Evolutionary conservation across 2,797 vertebrate genomes (phyloP).

Genomic region (Euphonia xanthogaster): DNA sequence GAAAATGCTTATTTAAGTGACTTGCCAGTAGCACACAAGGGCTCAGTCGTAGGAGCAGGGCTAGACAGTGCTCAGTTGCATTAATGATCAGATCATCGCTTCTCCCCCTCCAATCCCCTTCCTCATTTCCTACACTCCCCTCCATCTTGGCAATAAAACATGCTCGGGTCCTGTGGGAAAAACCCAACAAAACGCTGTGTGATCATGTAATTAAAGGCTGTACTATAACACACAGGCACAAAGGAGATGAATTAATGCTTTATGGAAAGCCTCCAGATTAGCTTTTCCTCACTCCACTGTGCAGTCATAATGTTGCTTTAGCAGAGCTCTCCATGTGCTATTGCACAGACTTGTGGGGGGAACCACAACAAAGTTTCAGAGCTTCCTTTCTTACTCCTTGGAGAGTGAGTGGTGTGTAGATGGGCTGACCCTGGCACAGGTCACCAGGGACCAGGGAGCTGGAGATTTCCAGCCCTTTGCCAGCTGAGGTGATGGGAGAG

Average conservation of each 20-base stretch:
- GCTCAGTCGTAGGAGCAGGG: neutral
- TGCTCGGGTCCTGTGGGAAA: slow-evolving; percentile 7
- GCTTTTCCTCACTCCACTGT: slow-evolving; percentile 1
- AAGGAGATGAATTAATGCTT: neutral
- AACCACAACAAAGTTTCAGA: neutral
- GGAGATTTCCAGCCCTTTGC: neutral
- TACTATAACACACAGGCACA: neutral
- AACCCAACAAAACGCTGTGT: neutral
- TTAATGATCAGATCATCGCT: slow-evolving; percentile 33
- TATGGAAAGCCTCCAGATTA: neutral
- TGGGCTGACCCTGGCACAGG: neutral
- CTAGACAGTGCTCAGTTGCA: neutral
- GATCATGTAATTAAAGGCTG: slow-evolving; percentile 29
- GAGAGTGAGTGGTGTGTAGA: neutral
- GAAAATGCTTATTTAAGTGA: slow-evolving; percentile 40
- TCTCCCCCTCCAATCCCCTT: slow-evolving; percentile 34
- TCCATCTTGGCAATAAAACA: slow-evolving; percentile 10
- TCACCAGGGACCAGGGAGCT: neutral
- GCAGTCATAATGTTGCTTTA: neutral
- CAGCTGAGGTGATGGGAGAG: neutral
- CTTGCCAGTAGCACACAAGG: slow-evolving; percentile 42
- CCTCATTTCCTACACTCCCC: slow-evolving; percentile 18
- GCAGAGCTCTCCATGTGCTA: neutral
- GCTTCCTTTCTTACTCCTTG: neutral
- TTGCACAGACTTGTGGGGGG: neutral